Conservation (phyloP, 2,888 invertebrate genomes). For the Trichopoda pennipes region DNA sequence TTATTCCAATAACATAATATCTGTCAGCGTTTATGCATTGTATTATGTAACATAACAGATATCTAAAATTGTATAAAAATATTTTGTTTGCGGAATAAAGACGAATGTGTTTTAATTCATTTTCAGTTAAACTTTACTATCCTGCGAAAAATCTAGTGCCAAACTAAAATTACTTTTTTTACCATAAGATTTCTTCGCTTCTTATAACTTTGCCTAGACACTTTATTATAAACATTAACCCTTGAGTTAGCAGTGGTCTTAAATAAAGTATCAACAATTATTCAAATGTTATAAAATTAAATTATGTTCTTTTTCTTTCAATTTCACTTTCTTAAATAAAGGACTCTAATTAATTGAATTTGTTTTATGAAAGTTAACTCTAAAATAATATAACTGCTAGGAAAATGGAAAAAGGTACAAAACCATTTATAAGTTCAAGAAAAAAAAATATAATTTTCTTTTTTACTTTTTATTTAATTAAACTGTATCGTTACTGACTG, state of each 20-base stretch:
- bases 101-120: no score
- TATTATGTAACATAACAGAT: no score
- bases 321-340: conserved; percentile 25
- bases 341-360: conserved; percentile 1
- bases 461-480: background rate
- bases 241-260: conserved; percentile 2
- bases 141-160: no score
- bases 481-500: conserved; percentile 24
- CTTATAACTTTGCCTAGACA: conserved; percentile 3
- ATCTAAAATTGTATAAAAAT: no score
- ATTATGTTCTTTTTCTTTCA: conserved; percentile 14
- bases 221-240: conserved; percentile 36
- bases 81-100: no score
- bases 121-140: no score
- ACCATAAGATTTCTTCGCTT: background rate
- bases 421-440: no score
- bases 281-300: conserved; percentile 45
- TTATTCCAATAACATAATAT: no score
- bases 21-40: no score
- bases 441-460: no score
- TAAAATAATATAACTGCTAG: background rate
- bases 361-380: conserved; percentile 14
- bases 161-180: no score
- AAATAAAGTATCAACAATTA: conserved; percentile 48
- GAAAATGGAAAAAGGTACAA: no score